These are phyloP conservation scores for Notechis scutatus DNA, from an alignment of 2,113 vertebrate species.

Conservation along the genomic window DNA sequence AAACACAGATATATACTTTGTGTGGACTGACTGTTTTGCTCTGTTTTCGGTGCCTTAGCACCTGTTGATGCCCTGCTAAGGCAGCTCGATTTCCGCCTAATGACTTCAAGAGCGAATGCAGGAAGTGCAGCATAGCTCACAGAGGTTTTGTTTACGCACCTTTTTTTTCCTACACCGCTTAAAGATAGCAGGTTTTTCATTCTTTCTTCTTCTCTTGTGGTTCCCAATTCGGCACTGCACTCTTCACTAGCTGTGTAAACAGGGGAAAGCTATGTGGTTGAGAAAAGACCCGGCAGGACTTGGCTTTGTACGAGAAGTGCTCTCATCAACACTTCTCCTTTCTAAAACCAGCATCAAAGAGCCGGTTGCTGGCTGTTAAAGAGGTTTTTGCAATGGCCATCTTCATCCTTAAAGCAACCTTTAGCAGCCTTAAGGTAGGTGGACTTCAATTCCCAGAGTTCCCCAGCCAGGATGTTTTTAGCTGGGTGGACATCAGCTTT, in stretches of 20 bases:
- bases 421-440: neutral
- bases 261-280: neutral
- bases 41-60: neutral
- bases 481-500: no score
- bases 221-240: neutral
- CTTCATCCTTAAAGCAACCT: neutral
- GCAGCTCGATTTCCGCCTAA: neutral
- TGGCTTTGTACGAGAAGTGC: no score
- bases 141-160: constrained; percentile 6
- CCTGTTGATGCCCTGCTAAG: neutral
- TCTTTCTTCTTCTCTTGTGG: neutral
- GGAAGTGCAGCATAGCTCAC: neutral
- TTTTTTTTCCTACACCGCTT: neutral
- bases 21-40: neutral
- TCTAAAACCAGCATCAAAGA: neutral
- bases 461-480: no score
- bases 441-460: neutral
- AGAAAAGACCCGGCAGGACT: neutral
- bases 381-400: neutral
- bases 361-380: neutral
- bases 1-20: neutral
- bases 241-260: neutral
- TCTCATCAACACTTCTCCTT: neutral
- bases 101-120: neutral
- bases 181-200: neutral